phyloP scores from a whole-genome alignment of 2,797 vertebrate genomes.

The Thamnophis elegans region DNA sequence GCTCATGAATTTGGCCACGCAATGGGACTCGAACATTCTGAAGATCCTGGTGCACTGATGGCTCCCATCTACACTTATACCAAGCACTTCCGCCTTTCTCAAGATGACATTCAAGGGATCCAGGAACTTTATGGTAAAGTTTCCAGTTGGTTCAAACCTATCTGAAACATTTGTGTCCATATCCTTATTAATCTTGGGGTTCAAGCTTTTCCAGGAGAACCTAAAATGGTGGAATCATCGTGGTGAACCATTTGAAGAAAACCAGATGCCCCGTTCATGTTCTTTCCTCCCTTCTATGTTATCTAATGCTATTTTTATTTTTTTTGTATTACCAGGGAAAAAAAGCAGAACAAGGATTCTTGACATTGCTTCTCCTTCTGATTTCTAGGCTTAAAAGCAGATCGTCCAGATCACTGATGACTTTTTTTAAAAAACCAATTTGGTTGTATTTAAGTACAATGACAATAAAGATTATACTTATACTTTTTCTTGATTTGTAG shows the following conservation, averaged over 20 bases:
- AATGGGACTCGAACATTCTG: constrained; percentile 93
- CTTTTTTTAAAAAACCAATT: not conserved
- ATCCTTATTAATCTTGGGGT: too few species aligned
- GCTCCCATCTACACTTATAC: constrained; percentile 94
- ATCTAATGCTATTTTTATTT: not conserved
- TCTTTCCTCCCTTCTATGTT: not conserved
- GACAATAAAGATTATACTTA: too few species aligned
- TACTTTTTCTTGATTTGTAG: constrained; percentile 63
- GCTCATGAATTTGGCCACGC: constrained; percentile 98
- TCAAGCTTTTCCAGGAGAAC: not conserved
- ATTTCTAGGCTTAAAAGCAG: not conserved
- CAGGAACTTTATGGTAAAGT: constrained; percentile 92
- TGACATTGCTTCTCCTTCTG: not conserved
- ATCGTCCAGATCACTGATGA: not conserved
- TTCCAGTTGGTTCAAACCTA: not conserved
- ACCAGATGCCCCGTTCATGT: not conserved
- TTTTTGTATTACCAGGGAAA: too few species aligned
- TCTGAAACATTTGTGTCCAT: not conserved
- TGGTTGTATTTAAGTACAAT: too few species aligned
- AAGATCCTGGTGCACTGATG: constrained; percentile 95
- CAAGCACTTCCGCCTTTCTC: constrained; percentile 90
- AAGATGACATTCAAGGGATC: constrained; percentile 92
- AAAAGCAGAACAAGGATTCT: not conserved
- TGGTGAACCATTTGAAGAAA: not conserved
- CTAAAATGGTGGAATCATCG: not conserved